A percentile compares a stretch with the other conserved stretches of the same genome.
phyloP scores from a whole-genome alignment of 92 coral and sea anemone genomes.

The Nematostella vectensis region DNA sequence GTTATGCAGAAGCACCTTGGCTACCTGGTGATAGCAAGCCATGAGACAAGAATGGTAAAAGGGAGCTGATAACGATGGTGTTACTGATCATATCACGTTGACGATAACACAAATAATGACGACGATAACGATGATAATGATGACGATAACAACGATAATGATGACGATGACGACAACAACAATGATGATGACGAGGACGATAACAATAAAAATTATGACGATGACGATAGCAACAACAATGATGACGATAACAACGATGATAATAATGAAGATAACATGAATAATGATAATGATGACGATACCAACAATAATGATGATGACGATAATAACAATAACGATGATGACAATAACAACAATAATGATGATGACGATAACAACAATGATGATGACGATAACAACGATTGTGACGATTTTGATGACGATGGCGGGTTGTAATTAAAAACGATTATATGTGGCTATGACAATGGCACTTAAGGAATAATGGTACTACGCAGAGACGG shows the following conservation, averaged over 20 bases:
- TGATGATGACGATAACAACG: conserved; percentile 3
- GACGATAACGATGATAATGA: too few species aligned
- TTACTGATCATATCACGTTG: too few species aligned
- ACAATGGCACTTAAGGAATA: too few species aligned
- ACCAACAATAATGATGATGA: too few species aligned
- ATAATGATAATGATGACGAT: too few species aligned
- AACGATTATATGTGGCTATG: too few species aligned
- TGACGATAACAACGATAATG: too few species aligned
- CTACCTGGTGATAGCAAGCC: conserved; percentile 69
- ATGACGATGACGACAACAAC: conserved; percentile 3
- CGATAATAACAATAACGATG: conserved; percentile 2
- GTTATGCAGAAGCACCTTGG: conserved; percentile 78
- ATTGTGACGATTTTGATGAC: conserved; percentile 3
- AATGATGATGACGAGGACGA: conserved; percentile 2
- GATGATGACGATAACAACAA: conserved; percentile 3
- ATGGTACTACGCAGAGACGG: too few species aligned
- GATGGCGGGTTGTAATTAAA: too few species aligned
- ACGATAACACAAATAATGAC: too few species aligned
- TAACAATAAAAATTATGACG: neutral
- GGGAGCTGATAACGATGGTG: too few species aligned
- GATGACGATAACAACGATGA: conserved; percentile 3
- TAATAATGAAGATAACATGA: conserved; percentile 1
- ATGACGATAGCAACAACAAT: conserved; percentile 2
- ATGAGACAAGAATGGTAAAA: too few species aligned
- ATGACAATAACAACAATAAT: conserved; percentile 2